These are phyloP conservation scores for Mystacides longicornis DNA, from an alignment of 2,888 invertebrate genomes.

Conservation along the genomic window DNA sequence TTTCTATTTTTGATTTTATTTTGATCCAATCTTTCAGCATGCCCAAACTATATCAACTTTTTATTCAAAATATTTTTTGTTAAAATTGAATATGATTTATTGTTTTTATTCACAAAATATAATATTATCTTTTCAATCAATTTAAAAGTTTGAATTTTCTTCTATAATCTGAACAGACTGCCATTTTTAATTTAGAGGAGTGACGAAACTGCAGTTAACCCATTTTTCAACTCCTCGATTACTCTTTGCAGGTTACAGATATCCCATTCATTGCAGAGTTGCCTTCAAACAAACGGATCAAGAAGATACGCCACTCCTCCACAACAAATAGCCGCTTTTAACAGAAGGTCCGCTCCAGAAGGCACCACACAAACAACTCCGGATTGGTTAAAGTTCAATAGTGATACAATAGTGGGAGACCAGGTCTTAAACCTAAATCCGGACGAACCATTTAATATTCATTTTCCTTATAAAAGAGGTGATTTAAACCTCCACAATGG, in stretches of 20 bases:
- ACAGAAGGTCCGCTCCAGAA: conserved; percentile 71
- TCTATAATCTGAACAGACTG: too few species aligned
- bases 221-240: too few species aligned
- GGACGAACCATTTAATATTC: conserved; percentile 69
- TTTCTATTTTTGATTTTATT: neutral
- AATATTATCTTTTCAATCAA: too few species aligned
- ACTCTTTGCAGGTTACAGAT: conserved; percentile 69
- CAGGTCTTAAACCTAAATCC: conserved; percentile 65
- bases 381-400: conserved; percentile 56
- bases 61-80: too few species aligned
- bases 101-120: too few species aligned
- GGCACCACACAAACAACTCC: conserved; percentile 49
- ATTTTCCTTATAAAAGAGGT: conserved; percentile 84
- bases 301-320: conserved; percentile 79
- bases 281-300: conserved; percentile 75
- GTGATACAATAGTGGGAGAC: conserved; percentile 67
- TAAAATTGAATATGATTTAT: too few species aligned
- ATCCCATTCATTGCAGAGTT: conserved; percentile 79
- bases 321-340: conserved; percentile 83
- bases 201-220: too few species aligned
- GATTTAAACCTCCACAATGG: conserved; percentile 79
- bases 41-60: too few species aligned
- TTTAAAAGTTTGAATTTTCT: too few species aligned
- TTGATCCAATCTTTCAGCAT: neutral
- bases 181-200: too few species aligned